These are phyloP conservation scores for Drosophila neotestacea DNA, from an alignment of 2,888 invertebrate species.

Conservation along the genomic window DNA sequence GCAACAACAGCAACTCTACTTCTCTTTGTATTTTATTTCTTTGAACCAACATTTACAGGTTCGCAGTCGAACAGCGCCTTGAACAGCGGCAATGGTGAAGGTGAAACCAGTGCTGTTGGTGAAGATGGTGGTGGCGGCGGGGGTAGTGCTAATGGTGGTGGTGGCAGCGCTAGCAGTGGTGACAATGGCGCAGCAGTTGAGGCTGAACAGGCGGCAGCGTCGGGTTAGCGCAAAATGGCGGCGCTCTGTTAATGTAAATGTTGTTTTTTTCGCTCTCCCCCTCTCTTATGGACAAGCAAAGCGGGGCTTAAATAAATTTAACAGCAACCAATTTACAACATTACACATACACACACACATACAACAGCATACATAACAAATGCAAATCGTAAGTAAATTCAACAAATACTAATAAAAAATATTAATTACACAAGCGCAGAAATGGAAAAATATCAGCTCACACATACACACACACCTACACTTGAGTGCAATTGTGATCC, in stretches of 20 bases:
- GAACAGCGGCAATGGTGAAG: constrained; percentile 55
- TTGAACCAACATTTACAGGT: constrained; percentile 48
- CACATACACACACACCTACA: neutral
- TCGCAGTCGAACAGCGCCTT: constrained; percentile 75
- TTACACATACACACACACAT: constrained; percentile 25
- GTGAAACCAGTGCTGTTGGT: constrained; percentile 25
- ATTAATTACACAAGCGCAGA: neutral
- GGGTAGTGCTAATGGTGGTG: constrained; percentile 14
- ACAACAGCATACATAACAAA: neutral
- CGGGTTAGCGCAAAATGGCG: constrained; percentile 58
- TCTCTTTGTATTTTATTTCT: constrained; percentile 25
- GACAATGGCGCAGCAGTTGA: constrained; percentile 43
- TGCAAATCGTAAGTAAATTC: neutral
- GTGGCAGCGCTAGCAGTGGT: constrained; percentile 28
- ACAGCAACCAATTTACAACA: constrained; percentile 31
- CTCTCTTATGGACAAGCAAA: constrained; percentile 15
- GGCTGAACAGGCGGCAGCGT: constrained; percentile 32
- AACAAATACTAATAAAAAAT: neutral
- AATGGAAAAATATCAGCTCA: neutral
- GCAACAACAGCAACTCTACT: constrained; percentile 25
- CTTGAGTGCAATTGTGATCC: neutral
- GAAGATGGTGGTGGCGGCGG: constrained; percentile 25
- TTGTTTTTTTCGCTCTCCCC: constrained; percentile 59
- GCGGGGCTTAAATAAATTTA: constrained; percentile 39
- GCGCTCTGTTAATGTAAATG: constrained; percentile 67